A percentile compares a stretch with the other conserved stretches of the same genome.
These are phyloP conservation scores for Heptranchias perlo DNA, from an alignment of 2,113 vertebrate species.

Conservation along the genomic window DNA sequence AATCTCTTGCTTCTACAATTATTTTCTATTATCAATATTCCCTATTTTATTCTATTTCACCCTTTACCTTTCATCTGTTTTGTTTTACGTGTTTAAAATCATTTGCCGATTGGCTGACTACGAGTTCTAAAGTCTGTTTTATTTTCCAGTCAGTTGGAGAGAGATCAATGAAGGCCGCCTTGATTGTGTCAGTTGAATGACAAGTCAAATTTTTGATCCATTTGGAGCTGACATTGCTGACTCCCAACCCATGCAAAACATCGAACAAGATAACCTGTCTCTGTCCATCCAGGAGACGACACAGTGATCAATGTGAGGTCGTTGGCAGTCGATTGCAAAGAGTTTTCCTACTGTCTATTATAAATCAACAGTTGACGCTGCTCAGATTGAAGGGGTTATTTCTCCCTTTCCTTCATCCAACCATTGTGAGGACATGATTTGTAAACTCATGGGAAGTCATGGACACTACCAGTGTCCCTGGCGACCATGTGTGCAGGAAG, in stretches of 20 bases:
- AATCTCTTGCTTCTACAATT: background rate
- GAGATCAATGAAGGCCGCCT: background rate
- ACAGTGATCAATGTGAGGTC: background rate
- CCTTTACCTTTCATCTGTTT: background rate
- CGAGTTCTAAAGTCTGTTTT: background rate
- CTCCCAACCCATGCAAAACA: background rate
- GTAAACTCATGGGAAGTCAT: no score
- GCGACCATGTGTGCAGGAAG: no score
- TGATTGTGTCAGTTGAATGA: background rate
- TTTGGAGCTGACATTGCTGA: background rate
- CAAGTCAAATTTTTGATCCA: background rate
- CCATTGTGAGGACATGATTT: background rate
- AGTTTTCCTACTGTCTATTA: background rate
- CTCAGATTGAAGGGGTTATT: background rate
- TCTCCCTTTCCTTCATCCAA: background rate
- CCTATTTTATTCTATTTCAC: background rate
- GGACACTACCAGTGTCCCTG: no score
- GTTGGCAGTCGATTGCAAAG: background rate
- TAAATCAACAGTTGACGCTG: no score
- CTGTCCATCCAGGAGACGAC: background rate
- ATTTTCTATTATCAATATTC: background rate
- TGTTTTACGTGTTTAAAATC: background rate
- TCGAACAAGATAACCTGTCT: background rate
- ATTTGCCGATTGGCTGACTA: background rate
- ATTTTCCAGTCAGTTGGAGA: background rate